Base-by-base conservation (phyloP, 1,140 invertebrate species). In the Cyphomyrmex costatus region DNA sequence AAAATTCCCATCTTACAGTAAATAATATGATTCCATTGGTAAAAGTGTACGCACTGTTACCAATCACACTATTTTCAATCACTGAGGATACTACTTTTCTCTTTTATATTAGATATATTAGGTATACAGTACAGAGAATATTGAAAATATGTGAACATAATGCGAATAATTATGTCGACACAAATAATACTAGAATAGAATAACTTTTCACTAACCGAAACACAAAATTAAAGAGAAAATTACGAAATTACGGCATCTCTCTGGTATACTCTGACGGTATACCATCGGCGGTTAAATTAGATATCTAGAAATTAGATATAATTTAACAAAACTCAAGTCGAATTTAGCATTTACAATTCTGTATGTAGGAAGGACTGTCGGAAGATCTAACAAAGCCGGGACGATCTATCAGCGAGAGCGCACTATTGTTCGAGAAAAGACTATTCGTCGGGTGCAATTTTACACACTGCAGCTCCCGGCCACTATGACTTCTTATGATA, bases 381-480 rank as follows among this genome's bases (percentile, higher is more conserved):
- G 21, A 30, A 71, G n/a, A 53, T 80, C 16, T 24, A 56, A 30
- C 7, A 46, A 58, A 46, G 24, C 66, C 51, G 65, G 36, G 21
- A 33, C 53, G 24, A 83, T 74, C 24, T 36, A 73, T 83, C 68
- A 73, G 7, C 79, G 66, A 46, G 46, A 12, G 30, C 6, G 14
- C 24, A 5, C 66, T 8, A 51, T 80, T n/a, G 53, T 19, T 16
- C 14, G 12, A 42, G n/a, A 24, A n/a, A 33, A 24, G n/a, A 24
- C n/a, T 36, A 36, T 68, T 68, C 66, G 79, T 61, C 21, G 68
- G 68, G 27, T 74, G 33, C 21, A 73, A 56, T 83, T 83, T 83
- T 83, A 83, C 70, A 2, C 33, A n/a, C n/a, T n/a, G n/a, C n/a
- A 21, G 51, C 66, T 46, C 66, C 36, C 60, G 7, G 30, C 71